Percentiles rank a stretch among this genome's conserved stretches.
These are phyloP conservation scores for Tetraneura akinire DNA, from an alignment of 1,140 invertebrate species.

Conservation along the genomic window DNA sequence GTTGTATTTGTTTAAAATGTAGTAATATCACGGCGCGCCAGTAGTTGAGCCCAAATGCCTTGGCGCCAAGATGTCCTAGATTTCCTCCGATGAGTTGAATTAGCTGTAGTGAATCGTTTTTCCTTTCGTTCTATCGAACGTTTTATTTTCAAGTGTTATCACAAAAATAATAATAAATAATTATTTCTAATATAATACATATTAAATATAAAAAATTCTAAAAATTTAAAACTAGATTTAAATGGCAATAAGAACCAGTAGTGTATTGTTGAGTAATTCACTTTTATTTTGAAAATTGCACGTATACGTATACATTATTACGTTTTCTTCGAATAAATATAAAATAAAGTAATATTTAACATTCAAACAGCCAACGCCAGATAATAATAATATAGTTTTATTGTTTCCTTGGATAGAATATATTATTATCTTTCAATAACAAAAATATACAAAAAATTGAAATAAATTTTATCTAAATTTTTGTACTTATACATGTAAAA, in stretches of 20 bases:
- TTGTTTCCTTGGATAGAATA: neutral
- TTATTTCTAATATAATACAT: neutral
- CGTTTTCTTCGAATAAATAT: too few species aligned
- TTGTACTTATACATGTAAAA: slow-evolving; percentile 12
- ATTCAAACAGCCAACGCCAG: too few species aligned
- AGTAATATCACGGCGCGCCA: neutral
- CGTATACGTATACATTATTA: too few species aligned
- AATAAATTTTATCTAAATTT: neutral
- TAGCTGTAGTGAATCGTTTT: slow-evolving; percentile 16
- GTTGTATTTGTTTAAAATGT: neutral
- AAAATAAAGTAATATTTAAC: too few species aligned
- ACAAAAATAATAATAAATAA: slow-evolving; percentile 9
- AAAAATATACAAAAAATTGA: too few species aligned
- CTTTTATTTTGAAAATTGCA: too few species aligned
- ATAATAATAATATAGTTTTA: too few species aligned
- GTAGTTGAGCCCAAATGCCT: slow-evolving; percentile 10
- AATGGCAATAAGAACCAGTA: neutral
- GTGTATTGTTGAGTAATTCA: too few species aligned
- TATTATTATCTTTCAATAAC: too few species aligned
- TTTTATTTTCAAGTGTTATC: neutral
- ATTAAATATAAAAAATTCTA: neutral
- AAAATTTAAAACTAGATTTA: neutral
- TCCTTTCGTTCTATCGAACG: neutral
- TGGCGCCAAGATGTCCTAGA: slow-evolving; percentile 28
- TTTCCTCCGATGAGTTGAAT: neutral